phyloP scores from a whole-genome alignment of 1,140 invertebrate genomes.

The Doryteuthis pealeii region DNA sequence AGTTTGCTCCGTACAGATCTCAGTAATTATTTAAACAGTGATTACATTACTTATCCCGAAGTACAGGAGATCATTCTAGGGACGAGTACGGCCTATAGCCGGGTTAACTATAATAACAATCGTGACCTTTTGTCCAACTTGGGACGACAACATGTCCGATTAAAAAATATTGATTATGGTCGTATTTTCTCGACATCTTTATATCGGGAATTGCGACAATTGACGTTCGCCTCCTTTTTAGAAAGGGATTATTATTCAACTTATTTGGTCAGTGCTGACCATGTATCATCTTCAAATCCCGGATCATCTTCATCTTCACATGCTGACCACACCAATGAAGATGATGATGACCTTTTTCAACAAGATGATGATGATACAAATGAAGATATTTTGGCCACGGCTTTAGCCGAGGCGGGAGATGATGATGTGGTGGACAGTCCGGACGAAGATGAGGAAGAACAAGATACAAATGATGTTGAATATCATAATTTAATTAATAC shows the following conservation, averaged over 20 bases:
- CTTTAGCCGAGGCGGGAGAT: too few species aligned
- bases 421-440: too few species aligned
- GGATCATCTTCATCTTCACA: too few species aligned
- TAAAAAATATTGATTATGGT: slow-evolving; percentile 71
- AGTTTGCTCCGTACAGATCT: slow-evolving; percentile 76
- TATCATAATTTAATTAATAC: too few species aligned
- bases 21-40: slow-evolving; percentile 68
- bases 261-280: slow-evolving; percentile 63
- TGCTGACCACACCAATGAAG: too few species aligned
- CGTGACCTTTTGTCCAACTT: slow-evolving; percentile 27
- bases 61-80: slow-evolving; percentile 56
- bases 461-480: too few species aligned
- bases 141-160: slow-evolving; percentile 68
- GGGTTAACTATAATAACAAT: slow-evolving; percentile 56
- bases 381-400: too few species aligned
- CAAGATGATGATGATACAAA: too few species aligned
- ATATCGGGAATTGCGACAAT: background rate
- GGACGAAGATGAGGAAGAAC: too few species aligned
- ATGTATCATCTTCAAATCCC: background rate
- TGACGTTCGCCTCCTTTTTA: background rate
- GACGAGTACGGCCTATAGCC: slow-evolving; percentile 55
- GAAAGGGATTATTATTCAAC: slow-evolving; percentile 58
- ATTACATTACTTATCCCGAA: slow-evolving; percentile 60
- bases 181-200: background rate
- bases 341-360: too few species aligned